phyloP scores from a whole-genome alignment of 2,113 vertebrate genomes.

The Eolophus roseicapilla region DNA sequence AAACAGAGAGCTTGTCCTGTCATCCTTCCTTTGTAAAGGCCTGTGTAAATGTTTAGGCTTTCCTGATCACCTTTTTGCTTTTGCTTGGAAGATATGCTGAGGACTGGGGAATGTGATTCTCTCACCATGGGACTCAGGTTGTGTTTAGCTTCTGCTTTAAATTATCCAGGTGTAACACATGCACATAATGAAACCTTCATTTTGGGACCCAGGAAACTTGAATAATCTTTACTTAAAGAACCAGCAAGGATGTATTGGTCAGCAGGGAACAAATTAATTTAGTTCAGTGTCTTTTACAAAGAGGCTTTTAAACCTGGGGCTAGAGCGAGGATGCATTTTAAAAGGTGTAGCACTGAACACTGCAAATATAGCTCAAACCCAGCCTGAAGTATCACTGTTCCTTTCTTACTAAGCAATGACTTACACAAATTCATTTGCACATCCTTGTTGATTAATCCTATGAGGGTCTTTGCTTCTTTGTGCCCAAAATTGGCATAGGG shows the following conservation, averaged over 20 bases:
- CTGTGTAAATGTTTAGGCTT: neutral
- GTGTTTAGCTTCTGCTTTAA: neutral
- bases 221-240: neutral
- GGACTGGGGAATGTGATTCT: neutral
- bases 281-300: neutral
- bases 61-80: neutral
- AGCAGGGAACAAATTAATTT: neutral
- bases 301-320: neutral
- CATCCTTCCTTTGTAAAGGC: neutral
- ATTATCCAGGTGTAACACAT: neutral
- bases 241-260: neutral
- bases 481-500: neutral
- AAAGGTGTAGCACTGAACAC: neutral
- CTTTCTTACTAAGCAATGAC: neutral
- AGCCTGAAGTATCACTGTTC: neutral
- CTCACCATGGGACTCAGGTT: neutral
- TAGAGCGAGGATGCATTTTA: neutral
- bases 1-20: neutral
- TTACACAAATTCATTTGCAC: neutral
- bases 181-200: neutral
- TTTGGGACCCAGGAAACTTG: neutral
- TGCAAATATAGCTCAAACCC: neutral
- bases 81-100: neutral
- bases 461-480: neutral
- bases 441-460: neutral